Evolutionary conservation across 2,888 invertebrate species (phyloP), one percentile per base, ranked within the genome.

Genomic region (Steinernema scapterisci): DNA sequence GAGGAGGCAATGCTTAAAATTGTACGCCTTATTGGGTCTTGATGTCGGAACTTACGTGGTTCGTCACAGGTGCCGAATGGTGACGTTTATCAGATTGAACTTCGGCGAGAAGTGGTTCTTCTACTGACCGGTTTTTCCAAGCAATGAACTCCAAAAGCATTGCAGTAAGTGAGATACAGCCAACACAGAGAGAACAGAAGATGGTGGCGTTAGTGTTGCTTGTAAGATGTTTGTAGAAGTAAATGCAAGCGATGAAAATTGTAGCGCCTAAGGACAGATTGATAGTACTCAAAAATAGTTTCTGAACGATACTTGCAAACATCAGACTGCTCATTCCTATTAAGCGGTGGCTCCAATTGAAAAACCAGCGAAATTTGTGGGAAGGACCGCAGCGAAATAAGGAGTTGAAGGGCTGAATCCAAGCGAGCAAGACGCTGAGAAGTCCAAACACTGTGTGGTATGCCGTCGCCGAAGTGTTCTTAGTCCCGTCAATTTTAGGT

Each of bases 401-500:
- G 19, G 76, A 31, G 54, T 76, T 76, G 25, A 76, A 25, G 13
- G 76, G 76, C 23, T 76, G 76, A 44, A 76, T 27, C 52, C 46
- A 70, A 46, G 76, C 76, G 19, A 76, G 52, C 16, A 70, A 25
- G 0, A 76, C 70, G 1, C 52, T 9, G 44, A 76, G 25, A 45
- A 76, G n/a, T 21, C 76, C 76, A 9, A 46, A 75, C n/a, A 76
- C 56, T 7, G 75, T 75, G 63, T 76, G 76, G 71, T 54, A 73
- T 7, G 76, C 75, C 27, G 70, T 46, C n/a, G 75, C 23, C 11
- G 54, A 73, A 21, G 46, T 70, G 56, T 76, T 76, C 1, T 38
- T 25, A 0, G 13, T n/a, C 0, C 51, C 54, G 11, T 46, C 52
- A 21, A 73, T 44, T 27, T 48, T 70, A 16, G 76, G 76, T 16